Evolutionary conservation across 2,888 invertebrate genomes (phyloP).

Genomic region (Meta bourneti): DNA sequence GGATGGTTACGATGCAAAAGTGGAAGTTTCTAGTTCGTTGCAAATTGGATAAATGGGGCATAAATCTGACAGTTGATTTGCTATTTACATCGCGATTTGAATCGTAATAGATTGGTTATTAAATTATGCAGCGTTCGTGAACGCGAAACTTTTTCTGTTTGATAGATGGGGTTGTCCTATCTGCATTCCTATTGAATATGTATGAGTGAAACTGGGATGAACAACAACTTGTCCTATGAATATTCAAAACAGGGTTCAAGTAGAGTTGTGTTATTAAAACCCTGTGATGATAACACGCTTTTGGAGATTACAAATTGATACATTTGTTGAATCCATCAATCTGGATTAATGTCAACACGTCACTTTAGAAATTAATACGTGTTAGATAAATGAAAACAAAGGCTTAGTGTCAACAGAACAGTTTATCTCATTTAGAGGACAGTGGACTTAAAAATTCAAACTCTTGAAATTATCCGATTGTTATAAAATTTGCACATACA

Average conservation of each 20-base stretch:
- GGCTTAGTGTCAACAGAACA: not conserved
- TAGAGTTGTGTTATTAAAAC: not conserved
- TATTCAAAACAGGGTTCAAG: not conserved
- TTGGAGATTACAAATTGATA: not conserved
- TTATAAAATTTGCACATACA: no score
- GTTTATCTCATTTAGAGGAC: not conserved
- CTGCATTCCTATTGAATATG: not conserved
- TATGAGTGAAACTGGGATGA: not conserved
- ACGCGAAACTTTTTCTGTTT: not conserved
- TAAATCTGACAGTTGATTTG: not conserved
- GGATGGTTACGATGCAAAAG: not conserved
- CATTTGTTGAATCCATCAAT: not conserved
- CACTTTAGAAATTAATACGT: not conserved
- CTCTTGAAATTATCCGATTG: no score
- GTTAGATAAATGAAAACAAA: not conserved
- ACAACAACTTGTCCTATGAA: not conserved
- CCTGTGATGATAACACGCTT: not conserved
- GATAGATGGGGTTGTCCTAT: not conserved
- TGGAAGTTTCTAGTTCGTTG: not conserved
- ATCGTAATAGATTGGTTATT: not conserved
- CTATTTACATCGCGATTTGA: constrained; percentile 3
- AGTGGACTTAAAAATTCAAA: not conserved
- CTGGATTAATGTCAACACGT: not conserved
- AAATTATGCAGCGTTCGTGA: not conserved
- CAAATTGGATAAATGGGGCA: constrained; percentile 36